Evolutionary conservation across 2,888 invertebrate species (phyloP).

Genomic region (Antitype chi): DNA sequence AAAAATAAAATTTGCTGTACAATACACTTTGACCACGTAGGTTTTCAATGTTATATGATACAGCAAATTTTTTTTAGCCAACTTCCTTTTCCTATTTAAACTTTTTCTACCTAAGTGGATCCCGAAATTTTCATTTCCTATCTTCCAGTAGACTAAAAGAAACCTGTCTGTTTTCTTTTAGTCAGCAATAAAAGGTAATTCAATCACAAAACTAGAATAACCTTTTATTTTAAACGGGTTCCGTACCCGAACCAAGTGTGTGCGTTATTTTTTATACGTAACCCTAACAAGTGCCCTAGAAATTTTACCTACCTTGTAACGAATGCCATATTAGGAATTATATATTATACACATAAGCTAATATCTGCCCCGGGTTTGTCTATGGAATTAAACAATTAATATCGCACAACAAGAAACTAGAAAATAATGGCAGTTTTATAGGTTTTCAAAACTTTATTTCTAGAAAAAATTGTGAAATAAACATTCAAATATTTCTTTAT

Average conservation of each 20-base stretch:
- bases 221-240: background rate
- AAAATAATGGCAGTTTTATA: slow-evolving; percentile 6
- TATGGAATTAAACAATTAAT: background rate
- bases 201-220: background rate
- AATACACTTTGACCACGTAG: too few species aligned
- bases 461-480: background rate
- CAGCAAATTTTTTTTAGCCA: too few species aligned
- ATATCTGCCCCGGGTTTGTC: background rate
- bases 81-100: too few species aligned
- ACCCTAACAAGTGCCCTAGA: background rate
- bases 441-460: background rate
- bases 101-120: background rate
- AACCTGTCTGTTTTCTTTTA: background rate
- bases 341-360: slow-evolving; percentile 16
- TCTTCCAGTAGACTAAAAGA: background rate
- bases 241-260: background rate
- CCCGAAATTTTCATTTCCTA: background rate
- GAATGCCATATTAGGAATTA: slow-evolving; percentile 38
- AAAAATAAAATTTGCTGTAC: too few species aligned
- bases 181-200: too few species aligned
- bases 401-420: background rate
- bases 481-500: slow-evolving; percentile 1
- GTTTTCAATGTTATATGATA: too few species aligned
- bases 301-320: slow-evolving; percentile 9
- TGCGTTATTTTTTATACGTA: background rate